Evolutionary conservation across 2,113 vertebrate genomes (phyloP).

Genomic region (Chunga burmeisteri): DNA sequence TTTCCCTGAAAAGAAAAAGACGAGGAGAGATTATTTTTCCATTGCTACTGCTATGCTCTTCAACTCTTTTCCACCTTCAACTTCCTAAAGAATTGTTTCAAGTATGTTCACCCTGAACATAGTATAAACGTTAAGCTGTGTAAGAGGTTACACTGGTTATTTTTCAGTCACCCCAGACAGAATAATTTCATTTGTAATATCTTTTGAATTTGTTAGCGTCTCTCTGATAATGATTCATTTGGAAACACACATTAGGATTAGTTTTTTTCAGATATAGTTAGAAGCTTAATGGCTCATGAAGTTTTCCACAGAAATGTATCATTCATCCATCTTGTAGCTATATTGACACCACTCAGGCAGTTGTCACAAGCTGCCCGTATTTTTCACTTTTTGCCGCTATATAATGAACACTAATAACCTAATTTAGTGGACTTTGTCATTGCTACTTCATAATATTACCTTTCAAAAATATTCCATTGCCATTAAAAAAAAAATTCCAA

Average conservation of each 20-base stretch:
- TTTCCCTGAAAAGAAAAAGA: background rate
- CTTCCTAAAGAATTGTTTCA: background rate
- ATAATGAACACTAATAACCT: background rate
- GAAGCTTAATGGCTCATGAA: background rate
- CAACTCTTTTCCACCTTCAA: background rate
- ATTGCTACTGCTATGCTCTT: background rate
- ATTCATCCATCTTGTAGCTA: background rate
- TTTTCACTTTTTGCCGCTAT: background rate
- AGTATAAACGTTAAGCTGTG: background rate
- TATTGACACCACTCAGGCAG: background rate
- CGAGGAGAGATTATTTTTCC: background rate
- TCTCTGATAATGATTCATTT: background rate
- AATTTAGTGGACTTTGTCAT: background rate
- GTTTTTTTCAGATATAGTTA: background rate
- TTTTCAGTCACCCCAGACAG: accelerated
- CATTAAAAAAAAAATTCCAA: background rate
- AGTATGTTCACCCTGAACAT: background rate
- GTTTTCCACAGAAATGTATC: background rate
- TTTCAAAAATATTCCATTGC: background rate
- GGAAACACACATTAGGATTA: background rate
- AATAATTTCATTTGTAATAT: background rate
- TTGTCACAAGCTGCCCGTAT: background rate
- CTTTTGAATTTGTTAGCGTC: background rate
- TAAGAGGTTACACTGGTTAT: background rate
- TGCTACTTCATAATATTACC: background rate